phyloP scores from a whole-genome alignment of 2,797 vertebrate species.

The Cryptoprocta ferox region DNA sequence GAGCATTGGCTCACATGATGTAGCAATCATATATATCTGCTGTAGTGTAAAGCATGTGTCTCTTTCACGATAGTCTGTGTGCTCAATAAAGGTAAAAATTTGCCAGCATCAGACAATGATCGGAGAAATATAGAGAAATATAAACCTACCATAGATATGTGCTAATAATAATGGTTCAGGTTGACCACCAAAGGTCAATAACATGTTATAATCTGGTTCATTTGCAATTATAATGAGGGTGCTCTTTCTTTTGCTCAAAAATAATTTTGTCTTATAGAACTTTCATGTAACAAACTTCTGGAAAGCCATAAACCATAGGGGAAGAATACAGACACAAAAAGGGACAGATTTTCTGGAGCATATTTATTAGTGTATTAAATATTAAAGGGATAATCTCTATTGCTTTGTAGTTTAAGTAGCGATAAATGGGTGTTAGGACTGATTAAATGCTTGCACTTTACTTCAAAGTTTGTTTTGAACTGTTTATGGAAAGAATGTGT shows the following conservation, averaged over 20 bases:
- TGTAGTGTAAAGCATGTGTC: neutral
- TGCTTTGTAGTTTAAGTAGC: constrained; percentile 69
- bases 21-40: neutral
- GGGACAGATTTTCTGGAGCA: constrained; percentile 48
- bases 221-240: neutral
- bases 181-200: neutral
- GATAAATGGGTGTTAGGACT: constrained; percentile 65
- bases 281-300: constrained; percentile 43
- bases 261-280: constrained; percentile 8
- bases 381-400: constrained; percentile 74
- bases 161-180: neutral
- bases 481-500: constrained; percentile 37
- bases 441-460: constrained; percentile 70
- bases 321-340: constrained; percentile 38
- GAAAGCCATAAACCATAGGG: constrained; percentile 50
- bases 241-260: neutral
- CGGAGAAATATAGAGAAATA: neutral
- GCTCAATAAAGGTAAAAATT: neutral
- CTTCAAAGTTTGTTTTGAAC: constrained; percentile 65
- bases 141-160: neutral
- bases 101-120: neutral
- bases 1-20: neutral
- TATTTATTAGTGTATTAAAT: constrained; percentile 74
- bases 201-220: neutral
- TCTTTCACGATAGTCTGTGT: neutral